Evolutionary conservation across 2,797 vertebrate genomes (phyloP).

Genomic region (Capromys pilorides): DNA sequence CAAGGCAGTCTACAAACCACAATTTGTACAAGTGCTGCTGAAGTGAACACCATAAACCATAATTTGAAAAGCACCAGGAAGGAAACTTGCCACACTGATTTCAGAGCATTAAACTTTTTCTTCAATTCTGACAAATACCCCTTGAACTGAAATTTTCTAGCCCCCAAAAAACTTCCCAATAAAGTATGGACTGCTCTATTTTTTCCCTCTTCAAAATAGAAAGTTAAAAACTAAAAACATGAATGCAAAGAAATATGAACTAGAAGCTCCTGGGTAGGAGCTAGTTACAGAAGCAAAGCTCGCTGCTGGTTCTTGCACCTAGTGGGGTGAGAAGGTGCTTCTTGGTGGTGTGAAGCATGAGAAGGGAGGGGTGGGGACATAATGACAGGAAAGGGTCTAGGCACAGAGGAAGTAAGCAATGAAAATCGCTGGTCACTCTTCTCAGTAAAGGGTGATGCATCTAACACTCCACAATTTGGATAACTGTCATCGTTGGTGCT

Average conservation of each 20-base stretch:
- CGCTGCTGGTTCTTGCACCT: neutral
- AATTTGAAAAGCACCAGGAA: neutral
- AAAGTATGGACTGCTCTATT: neutral
- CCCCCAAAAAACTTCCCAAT: neutral
- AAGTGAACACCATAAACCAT: neutral
- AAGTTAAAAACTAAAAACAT: neutral
- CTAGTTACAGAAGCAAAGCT: neutral
- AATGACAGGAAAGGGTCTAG: neutral
- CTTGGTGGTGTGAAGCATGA: neutral
- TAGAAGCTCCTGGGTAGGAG: neutral
- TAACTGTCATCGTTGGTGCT: neutral
- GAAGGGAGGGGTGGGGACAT: neutral
- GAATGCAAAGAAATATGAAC: neutral
- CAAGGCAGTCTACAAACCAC: neutral
- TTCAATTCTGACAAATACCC: neutral
- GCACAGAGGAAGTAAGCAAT: neutral
- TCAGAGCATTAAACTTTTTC: neutral
- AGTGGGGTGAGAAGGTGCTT: slow-evolving; percentile 1
- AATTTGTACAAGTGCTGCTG: neutral
- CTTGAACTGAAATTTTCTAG: neutral
- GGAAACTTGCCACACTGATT: neutral
- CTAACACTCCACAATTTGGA: neutral
- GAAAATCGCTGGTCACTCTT: neutral
- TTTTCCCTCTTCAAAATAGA: neutral
- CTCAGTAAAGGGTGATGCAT: neutral